Base-by-base conservation (phyloP, 1,140 invertebrate species). In the Hycleus phaleratus region DNA sequence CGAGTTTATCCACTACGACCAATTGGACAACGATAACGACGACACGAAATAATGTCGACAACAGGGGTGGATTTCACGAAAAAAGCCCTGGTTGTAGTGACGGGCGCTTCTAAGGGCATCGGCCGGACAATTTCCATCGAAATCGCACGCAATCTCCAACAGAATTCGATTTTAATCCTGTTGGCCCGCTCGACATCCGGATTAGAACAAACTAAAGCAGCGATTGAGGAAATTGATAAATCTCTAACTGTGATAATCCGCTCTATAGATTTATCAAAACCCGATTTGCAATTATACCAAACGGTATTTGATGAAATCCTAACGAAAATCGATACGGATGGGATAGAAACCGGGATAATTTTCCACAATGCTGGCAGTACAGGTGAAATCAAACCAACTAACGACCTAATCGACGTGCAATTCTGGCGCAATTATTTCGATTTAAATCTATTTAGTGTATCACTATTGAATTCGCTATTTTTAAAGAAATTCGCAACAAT, bases 321-420 rank as follows among this genome's bases (percentile, higher is more conserved):
- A 61, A 68, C 26, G 68, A 44, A 32, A 38, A 73, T 44, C 65
- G 67, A 39, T 71, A 71, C 38, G 25, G 74, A 7, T 53, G 70
- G 12, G 68, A 81, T 89, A 68, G 77, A 87, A 48, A 78, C 82
- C 51, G 79, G 78, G 25, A 71, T 95, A 3, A 79, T 97, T 10
- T 81, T 97, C 53, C 93, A 97, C 69, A 97, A 97, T 82, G 93
- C 88, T 6, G 95, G 90, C 3, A 85, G 87, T 1, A 65, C 94
- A 32, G 93, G 93, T n/a, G 82, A 89, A 73, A 69, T 89, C 25
- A 79, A 87, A 63, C 72, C 74, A 59, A 81, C 82, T 1, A 73
- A 71, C 4, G 77, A 85, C 18, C 77, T 89, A 61, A 77, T 77
- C 1, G 74, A 88, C 69, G 66, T 82, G 7, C 66, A 79, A 0